phyloP scores from a whole-genome alignment of 2,113 vertebrate species.

The Lagopus muta region DNA sequence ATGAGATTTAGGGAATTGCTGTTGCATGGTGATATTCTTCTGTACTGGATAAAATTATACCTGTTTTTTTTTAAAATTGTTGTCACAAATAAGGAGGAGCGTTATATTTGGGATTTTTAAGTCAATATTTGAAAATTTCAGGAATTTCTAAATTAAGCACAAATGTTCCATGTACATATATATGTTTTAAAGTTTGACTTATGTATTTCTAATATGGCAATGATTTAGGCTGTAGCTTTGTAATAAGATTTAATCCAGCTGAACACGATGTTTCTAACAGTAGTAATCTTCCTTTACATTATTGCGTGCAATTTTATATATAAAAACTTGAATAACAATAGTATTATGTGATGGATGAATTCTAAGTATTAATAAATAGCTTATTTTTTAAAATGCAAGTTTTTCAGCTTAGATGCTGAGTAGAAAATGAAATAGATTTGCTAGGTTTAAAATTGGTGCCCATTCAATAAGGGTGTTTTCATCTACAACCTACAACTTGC shows the following conservation, averaged over 20 bases:
- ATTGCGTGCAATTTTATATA: background rate
- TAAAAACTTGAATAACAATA: background rate
- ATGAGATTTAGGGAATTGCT: slow-evolving; percentile 40
- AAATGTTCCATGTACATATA: background rate
- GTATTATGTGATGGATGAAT: background rate
- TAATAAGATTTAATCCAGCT: background rate
- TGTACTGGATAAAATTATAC: background rate
- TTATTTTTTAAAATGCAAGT: background rate
- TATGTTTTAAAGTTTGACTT: background rate
- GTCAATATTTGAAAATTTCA: background rate
- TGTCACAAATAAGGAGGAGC: background rate
- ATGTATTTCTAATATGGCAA: background rate
- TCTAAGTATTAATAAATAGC: background rate
- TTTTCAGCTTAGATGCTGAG: background rate
- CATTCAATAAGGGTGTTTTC: background rate
- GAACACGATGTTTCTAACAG: background rate
- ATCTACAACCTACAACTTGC: background rate
- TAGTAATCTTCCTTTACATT: background rate
- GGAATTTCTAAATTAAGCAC: background rate
- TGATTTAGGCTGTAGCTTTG: background rate
- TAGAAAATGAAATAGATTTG: background rate
- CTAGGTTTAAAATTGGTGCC: background rate
- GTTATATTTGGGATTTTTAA: background rate
- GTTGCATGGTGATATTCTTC: slow-evolving; percentile 21
- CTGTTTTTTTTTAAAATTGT: background rate